Evolutionary conservation across 2,113 vertebrate genomes (phyloP).

Genomic region (Vicugna pacos): DNA sequence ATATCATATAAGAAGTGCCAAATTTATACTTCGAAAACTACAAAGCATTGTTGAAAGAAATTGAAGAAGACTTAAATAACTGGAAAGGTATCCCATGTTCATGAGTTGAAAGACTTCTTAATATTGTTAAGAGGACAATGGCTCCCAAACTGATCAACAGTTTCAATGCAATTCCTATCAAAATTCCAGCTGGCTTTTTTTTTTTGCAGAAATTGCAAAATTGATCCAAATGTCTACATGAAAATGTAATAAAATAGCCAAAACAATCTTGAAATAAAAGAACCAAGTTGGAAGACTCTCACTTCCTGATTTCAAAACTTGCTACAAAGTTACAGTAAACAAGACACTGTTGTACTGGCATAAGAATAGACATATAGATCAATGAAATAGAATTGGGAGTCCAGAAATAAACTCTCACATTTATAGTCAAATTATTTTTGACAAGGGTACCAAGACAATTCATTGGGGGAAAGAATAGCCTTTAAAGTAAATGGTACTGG

Average conservation of each 20-base stretch:
- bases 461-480: background rate
- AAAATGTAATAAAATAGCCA: background rate
- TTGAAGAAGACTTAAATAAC: background rate
- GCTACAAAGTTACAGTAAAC: background rate
- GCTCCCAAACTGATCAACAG: background rate
- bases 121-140: background rate
- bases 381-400: background rate
- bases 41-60: slow-evolving; percentile 27
- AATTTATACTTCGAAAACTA: slow-evolving; percentile 1
- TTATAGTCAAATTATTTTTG: background rate
- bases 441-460: background rate
- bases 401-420: background rate
- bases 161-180: background rate
- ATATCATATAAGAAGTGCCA: background rate
- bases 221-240: background rate
- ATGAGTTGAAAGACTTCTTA: background rate
- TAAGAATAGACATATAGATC: background rate
- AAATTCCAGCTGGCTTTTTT: background rate
- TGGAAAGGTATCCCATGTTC: background rate
- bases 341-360: background rate
- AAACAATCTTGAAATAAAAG: background rate
- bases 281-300: background rate
- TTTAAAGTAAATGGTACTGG: background rate
- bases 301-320: background rate
- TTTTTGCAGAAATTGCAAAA: background rate